These are phyloP conservation scores for Propithecus perrieri DNA, from an alignment of 2,797 vertebrate genomes.

Conservation along the genomic window DNA sequence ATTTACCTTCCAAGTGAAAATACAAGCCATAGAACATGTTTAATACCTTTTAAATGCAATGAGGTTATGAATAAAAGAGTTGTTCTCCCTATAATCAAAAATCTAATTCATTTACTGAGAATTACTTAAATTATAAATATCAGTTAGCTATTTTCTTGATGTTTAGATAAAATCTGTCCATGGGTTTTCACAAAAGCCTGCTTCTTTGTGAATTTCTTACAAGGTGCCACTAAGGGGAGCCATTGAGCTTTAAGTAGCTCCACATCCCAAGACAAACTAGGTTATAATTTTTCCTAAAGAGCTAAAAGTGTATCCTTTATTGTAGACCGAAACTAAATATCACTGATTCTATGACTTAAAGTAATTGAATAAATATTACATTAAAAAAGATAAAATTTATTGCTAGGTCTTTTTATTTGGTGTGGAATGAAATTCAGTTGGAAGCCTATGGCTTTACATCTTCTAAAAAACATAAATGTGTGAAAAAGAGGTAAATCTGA, in stretches of 20 bases:
- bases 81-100: background rate
- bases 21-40: background rate
- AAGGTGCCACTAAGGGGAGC: slow-evolving; percentile 73
- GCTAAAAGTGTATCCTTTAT: slow-evolving; percentile 36
- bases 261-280: background rate
- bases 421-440: background rate
- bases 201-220: slow-evolving; percentile 51
- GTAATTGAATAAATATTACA: background rate
- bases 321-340: slow-evolving; percentile 30
- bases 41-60: background rate
- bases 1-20: slow-evolving; percentile 48
- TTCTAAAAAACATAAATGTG: background rate
- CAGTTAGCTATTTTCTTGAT: background rate
- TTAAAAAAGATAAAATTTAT: background rate
- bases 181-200: background rate
- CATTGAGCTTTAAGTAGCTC: slow-evolving; percentile 69
- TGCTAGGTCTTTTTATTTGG: background rate
- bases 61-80: background rate
- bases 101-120: background rate
- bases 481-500: background rate
- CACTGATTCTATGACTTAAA: background rate
- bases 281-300: slow-evolving; percentile 9
- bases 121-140: slow-evolving; percentile 13
- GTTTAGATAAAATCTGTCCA: background rate
- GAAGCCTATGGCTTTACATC: background rate